phyloP scores from a whole-genome alignment of 2,113 vertebrate genomes.

The Neolamprologus variostigma region DNA sequence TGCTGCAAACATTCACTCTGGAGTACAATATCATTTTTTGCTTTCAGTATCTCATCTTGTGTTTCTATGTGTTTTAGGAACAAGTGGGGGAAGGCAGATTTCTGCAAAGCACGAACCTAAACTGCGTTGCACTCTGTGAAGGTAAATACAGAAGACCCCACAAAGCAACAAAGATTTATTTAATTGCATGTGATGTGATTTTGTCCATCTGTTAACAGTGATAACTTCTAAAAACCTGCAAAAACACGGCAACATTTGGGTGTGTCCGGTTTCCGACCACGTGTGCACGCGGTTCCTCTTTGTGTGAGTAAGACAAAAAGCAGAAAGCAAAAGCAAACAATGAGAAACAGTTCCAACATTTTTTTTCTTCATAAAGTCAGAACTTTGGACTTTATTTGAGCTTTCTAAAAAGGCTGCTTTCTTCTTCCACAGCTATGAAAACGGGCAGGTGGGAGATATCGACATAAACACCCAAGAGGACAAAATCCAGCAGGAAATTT shows the following conservation, averaged over 20 bases:
- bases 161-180: neutral
- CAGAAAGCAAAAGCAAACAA: neutral
- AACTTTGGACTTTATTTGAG: neutral
- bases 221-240: slow-evolving; percentile 94
- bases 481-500: slow-evolving; percentile 89
- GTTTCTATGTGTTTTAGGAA: slow-evolving; percentile 62
- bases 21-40: neutral
- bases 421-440: slow-evolving; percentile 81
- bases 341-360: neutral
- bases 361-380: neutral
- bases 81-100: slow-evolving; percentile 82
- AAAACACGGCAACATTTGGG: slow-evolving; percentile 96
- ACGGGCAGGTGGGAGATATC: slow-evolving; percentile 91
- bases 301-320: slow-evolving; percentile 78
- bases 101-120: slow-evolving; percentile 89
- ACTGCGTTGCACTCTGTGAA: slow-evolving; percentile 96
- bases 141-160: slow-evolving; percentile 62
- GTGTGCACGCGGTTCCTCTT: slow-evolving; percentile 98
- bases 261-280: slow-evolving; percentile 88
- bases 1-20: neutral
- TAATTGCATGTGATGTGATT: neutral
- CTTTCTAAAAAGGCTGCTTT: neutral
- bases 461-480: slow-evolving; percentile 94
- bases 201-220: slow-evolving; percentile 65
- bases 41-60: neutral